Base-by-base conservation (phyloP, 2,888 invertebrate species). In the Mythimna vitellina region DNA sequence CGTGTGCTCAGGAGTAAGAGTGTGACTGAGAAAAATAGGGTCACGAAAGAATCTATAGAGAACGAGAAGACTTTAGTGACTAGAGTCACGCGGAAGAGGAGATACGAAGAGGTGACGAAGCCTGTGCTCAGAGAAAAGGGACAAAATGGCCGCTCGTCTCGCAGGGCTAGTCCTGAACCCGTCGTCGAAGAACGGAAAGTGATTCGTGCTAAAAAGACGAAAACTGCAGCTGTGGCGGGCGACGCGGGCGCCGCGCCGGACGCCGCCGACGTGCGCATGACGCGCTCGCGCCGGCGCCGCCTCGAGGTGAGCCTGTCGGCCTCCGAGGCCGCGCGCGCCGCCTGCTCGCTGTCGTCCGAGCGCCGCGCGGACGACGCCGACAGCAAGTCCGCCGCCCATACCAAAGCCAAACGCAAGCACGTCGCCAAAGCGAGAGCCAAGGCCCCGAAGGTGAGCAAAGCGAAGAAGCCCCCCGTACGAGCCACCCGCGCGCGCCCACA, bases 91-190 rank as follows among this genome's bases (percentile, higher is more conserved):
- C 86, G 96, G 1, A 96, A 96, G 77, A 82, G 96, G 32, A 92
- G 90, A 22, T 88, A 91, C 66, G 94, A 95, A 14, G 95, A 95
- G 38, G 85, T 87, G 0, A 85, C 88, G 0, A 96, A 94, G 72
- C 95, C 95, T 0, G 94, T 95, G 0, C 80, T 96, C 0, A 88
- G 96, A n/a, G 96, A 96, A 69, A 96, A 95, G 64, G 95, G 94
- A 0, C 96, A 96, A 65, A 96, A 95, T 65, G 92, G 94, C 0
- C 85, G 93, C 5, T 81, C 91, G 0, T 89, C 92, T 0, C 87
- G 83, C 4, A 93, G 92, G 58, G 85, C 80, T 5, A 90, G 89
- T 73, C 74, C 70, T 0, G 87, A 88, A 1, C 86, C 80, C 1
- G 85, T 57, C 2, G 49, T 51, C 4, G 73, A 80, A 0, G 90